A percentile compares a stretch with the other conserved stretches of the same genome.
Evolutionary conservation across 2,888 invertebrate genomes (phyloP).

Genomic region (Trissoscelio sp.): DNA sequence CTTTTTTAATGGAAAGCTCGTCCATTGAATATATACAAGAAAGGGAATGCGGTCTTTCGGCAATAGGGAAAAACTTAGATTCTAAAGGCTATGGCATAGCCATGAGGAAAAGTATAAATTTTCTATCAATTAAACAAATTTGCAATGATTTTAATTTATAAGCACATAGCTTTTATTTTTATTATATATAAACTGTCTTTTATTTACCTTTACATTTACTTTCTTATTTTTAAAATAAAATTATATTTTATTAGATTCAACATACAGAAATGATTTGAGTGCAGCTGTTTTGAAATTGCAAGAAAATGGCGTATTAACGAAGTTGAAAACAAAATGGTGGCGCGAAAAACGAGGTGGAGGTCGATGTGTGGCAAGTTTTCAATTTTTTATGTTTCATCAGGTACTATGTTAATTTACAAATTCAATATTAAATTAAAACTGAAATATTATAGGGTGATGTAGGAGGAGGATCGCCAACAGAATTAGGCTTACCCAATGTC

Average conservation of each 20-base stretch:
- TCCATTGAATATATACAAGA: slow-evolving; percentile 94
- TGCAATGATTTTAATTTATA: too few species aligned
- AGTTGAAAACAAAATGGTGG: slow-evolving; percentile 92
- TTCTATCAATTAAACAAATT: too few species aligned
- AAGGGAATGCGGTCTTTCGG: slow-evolving; percentile 90
- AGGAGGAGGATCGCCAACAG: slow-evolving; percentile 85
- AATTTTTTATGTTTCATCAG: too few species aligned
- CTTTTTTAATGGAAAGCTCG: slow-evolving; percentile 95
- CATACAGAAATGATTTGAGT: slow-evolving; percentile 88
- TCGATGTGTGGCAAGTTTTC: slow-evolving; percentile 85
- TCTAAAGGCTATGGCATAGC: slow-evolving; percentile 95
- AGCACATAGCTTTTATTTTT: too few species aligned
- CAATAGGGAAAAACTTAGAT: slow-evolving; percentile 90
- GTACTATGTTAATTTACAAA: too few species aligned
- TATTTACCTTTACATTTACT: not conserved
- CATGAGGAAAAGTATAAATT: slow-evolving; percentile 88
- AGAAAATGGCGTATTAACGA: slow-evolving; percentile 88
- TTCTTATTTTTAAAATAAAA: too few species aligned
- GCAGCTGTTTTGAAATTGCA: slow-evolving; percentile 90
- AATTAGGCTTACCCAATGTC: slow-evolving; percentile 92
- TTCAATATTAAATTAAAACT: not conserved
- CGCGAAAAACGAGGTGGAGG: slow-evolving; percentile 89
- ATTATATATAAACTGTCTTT: too few species aligned
- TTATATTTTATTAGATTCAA: slow-evolving; percentile 84
- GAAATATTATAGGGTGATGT: slow-evolving; percentile 78